A percentile compares a stretch with the other conserved stretches of the same genome.
Conservation (phyloP, 2,113 vertebrate genomes). For the Scopus umbretta region DNA sequence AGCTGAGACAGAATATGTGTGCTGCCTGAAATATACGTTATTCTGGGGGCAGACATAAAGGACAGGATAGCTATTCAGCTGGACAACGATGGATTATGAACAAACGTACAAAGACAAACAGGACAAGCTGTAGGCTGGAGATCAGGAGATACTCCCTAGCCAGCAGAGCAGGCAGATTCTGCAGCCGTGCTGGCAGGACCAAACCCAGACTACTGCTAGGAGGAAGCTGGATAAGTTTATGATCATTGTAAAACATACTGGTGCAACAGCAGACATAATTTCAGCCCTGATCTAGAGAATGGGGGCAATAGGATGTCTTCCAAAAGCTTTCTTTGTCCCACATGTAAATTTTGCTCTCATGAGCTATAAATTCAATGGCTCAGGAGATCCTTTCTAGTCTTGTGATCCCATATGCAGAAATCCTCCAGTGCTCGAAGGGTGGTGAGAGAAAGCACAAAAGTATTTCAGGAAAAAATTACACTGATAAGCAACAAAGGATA, state of each 20-base stretch:
- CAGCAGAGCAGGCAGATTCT: neutral
- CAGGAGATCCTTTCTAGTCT: neutral
- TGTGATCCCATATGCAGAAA: neutral
- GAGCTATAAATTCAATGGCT: neutral
- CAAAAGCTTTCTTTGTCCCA: neutral
- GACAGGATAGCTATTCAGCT: neutral
- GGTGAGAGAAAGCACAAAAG: neutral
- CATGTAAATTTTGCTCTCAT: neutral
- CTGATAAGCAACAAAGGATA: neutral
- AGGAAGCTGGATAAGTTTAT: neutral
- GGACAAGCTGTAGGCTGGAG: neutral
- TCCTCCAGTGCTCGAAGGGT: neutral
- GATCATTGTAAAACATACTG: neutral
- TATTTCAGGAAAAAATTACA: neutral
- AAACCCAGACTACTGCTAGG: neutral
- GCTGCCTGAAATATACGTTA: neutral
- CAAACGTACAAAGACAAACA: neutral
- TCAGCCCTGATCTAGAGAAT: neutral
- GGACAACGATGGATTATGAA: neutral
- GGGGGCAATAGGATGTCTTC: neutral
- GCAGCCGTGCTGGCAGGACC: neutral
- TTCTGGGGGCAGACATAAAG: neutral
- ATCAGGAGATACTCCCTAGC: neutral
- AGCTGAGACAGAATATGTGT: neutral
- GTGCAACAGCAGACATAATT: neutral